Evolutionary conservation across 2,888 invertebrate genomes (phyloP), one percentile per base, ranked within the genome.

Genomic region (Auanema freiburgensis): DNA sequence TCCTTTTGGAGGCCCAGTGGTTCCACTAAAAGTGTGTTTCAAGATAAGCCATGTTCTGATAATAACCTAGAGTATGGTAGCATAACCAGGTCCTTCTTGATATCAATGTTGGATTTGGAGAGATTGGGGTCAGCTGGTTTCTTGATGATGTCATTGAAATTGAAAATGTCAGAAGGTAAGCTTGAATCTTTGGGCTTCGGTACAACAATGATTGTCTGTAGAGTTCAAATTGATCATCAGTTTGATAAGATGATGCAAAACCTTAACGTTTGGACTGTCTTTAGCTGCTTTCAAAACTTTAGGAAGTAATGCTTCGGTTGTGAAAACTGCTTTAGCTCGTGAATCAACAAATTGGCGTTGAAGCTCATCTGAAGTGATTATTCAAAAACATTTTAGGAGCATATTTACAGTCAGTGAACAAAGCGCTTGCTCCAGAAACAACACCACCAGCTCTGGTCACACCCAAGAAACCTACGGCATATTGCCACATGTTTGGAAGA

Each of bases 1-100:
- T 52, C 81, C 81, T 52, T 81, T 81, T 11, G 81, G 79, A 24
- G 75, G 63, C 41, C 81, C 81, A 14, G 81, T 79, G 21, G 80
- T 81, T 21, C 80, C 81, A 55, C 77, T 77, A 50, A 44, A 72
- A 25, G 49, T 44, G 24, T 21, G 16, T 6, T n/a, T n/a, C n/a
- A n/a, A 52, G 52, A 52, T 21, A 52, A n/a, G n/a, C n/a, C 12
- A 24, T 52, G n/a, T 18, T n/a, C 6, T 52, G 21, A 52, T 10
- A 12, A 21, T 1, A 44, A 72, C 72, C 71, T 74, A 4, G 79
- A 79, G 59, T 78, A 79, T 8, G 79, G 79, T 5, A 79, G 69
- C 8, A 77, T 51, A 12, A 74, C 42, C n/a, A 78, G 40, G 56
- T 79, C 79, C 42, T 69, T 69, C 53, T 74, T 62, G 53, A 74